Evolutionary conservation across 1,140 invertebrate species (phyloP).

Genomic region (Drosophila orena): DNA sequence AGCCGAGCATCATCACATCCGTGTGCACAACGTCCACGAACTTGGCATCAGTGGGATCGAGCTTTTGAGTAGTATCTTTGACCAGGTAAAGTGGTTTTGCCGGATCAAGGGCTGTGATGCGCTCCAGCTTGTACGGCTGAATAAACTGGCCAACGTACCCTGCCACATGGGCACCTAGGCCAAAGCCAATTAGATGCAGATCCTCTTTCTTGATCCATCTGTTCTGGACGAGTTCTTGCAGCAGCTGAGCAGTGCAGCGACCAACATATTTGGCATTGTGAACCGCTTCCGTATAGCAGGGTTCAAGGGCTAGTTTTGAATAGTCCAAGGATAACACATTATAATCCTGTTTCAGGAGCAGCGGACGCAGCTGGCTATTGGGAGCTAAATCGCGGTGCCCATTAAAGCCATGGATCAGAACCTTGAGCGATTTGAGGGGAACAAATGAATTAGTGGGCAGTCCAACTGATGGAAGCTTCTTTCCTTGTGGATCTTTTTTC

Average conservation of each 20-base stretch:
- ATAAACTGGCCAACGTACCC: neutral
- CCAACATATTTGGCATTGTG: constrained; percentile 19
- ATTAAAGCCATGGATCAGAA: constrained; percentile 41
- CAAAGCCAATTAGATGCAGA: constrained; percentile 43
- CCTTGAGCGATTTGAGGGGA: constrained; percentile 9
- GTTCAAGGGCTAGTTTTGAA: constrained; percentile 1
- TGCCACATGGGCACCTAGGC: constrained; percentile 47
- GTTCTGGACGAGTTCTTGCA: neutral
- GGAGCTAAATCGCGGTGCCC: constrained; percentile 3
- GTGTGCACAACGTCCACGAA: constrained; percentile 55
- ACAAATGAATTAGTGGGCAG: neutral
- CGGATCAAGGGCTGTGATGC: constrained; percentile 46
- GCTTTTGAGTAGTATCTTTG: neutral
- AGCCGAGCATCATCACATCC: constrained; percentile 38
- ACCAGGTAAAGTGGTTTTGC: constrained; percentile 28
- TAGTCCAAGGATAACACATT: constrained; percentile 34
- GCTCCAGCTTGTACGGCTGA: neutral
- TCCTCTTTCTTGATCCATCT: neutral
- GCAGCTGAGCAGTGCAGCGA: constrained; percentile 18
- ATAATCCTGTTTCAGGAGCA: neutral
- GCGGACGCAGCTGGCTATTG: constrained; percentile 11
- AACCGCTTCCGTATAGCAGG: constrained; percentile 38
- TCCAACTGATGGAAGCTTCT: neutral
- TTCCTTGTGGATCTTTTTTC: neutral
- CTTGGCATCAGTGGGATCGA: constrained; percentile 39